Evolutionary conservation across 2,888 invertebrate genomes (phyloP).

Genomic region (Brassicogethes aeneus): DNA sequence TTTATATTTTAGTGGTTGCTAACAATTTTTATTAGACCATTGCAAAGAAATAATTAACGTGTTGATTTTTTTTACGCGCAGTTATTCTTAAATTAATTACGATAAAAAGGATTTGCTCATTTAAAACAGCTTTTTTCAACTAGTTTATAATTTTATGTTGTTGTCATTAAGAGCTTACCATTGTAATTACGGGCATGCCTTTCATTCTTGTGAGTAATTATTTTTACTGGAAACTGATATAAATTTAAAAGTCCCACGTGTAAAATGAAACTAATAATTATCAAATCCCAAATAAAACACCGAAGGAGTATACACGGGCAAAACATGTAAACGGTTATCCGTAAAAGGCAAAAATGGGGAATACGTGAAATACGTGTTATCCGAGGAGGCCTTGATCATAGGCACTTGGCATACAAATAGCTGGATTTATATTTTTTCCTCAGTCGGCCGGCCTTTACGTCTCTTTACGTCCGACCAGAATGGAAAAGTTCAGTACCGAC

Average conservation of each 20-base stretch:
- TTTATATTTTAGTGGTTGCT: too few species aligned
- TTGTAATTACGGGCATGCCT: constrained; percentile 1
- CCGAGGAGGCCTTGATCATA: constrained; percentile 31
- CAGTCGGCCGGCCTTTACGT: constrained; percentile 10
- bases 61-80: background rate
- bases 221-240: constrained; percentile 1
- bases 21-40: too few species aligned
- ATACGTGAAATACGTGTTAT: constrained; percentile 33
- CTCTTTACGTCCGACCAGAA: constrained; percentile 16
- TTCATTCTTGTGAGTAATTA: background rate
- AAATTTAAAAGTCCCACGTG: constrained; percentile 7
- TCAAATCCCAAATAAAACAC: constrained; percentile 9
- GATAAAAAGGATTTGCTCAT: background rate
- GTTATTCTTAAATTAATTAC: background rate
- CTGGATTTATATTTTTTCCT: constrained; percentile 29
- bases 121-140: background rate
- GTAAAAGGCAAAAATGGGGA: constrained; percentile 30
- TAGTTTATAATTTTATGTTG: background rate
- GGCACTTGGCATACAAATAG: constrained; percentile 34
- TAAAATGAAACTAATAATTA: constrained; percentile 15
- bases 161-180: background rate
- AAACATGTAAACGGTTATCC: constrained; percentile 23
- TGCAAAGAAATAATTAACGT: too few species aligned
- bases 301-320: constrained; percentile 11
- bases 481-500: constrained; percentile 8